These are phyloP conservation scores for Misgurnus mizolepis DNA, from an alignment of 2,113 vertebrate genomes.

Conservation along the genomic window DNA sequence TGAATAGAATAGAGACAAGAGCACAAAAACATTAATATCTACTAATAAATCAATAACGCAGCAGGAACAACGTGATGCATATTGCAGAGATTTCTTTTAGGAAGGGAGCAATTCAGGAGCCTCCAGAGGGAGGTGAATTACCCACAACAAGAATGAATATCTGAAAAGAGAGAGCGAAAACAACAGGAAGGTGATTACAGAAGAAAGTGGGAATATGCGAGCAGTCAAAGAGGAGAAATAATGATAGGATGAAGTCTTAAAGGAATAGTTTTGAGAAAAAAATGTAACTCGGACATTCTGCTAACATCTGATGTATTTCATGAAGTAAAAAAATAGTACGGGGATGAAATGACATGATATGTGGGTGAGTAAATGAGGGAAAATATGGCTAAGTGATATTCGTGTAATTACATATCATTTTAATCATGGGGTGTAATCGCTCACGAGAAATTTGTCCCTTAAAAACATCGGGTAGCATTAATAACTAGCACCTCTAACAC, in stretches of 20 bases:
- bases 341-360: slow-evolving; percentile 1
- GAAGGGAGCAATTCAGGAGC: slow-evolving; percentile 36
- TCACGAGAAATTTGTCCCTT: slow-evolving; percentile 20
- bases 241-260: neutral
- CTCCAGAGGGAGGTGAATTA: slow-evolving; percentile 39
- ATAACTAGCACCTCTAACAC: slow-evolving; percentile 39
- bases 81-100: slow-evolving; percentile 38
- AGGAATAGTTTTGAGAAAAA: neutral
- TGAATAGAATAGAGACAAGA: slow-evolving; percentile 17
- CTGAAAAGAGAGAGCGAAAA: neutral
- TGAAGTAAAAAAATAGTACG: neutral
- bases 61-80: slow-evolving; percentile 22
- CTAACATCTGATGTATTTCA: neutral
- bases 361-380: neutral
- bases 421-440: slow-evolving; percentile 30
- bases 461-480: slow-evolving; percentile 17
- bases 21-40: slow-evolving; percentile 36
- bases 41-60: slow-evolving; percentile 38
- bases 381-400: slow-evolving; percentile 27
- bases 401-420: slow-evolving; percentile 47
- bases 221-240: neutral
- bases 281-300: neutral
- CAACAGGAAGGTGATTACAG: neutral
- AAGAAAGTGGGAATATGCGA: slow-evolving; percentile 1
- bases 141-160: slow-evolving; percentile 15